These are phyloP conservation scores for Drosophila formosana DNA, from an alignment of 2,888 invertebrate genomes.

Conservation along the genomic window DNA sequence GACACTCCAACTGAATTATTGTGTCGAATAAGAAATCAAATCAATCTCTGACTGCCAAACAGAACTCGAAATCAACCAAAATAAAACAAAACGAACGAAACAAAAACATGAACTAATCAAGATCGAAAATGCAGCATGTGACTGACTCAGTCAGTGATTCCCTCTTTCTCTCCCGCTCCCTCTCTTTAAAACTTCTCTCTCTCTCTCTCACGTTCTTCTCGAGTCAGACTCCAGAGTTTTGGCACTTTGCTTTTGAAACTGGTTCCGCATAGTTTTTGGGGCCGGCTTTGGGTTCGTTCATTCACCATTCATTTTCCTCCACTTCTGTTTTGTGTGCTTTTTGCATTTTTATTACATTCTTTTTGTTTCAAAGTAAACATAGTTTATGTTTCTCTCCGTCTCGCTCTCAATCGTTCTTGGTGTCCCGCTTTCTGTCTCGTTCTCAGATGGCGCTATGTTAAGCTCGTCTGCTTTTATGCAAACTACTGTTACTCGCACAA, in stretches of 20 bases:
- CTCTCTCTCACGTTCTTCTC: background rate
- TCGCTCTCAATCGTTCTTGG: slow-evolving; percentile 2
- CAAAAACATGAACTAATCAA: slow-evolving; percentile 50
- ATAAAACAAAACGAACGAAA: background rate
- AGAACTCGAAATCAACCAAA: slow-evolving; percentile 6
- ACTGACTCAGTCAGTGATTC: slow-evolving; percentile 29
- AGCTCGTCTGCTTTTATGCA: slow-evolving; percentile 46
- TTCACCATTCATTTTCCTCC: slow-evolving; percentile 52
- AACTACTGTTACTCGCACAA: slow-evolving; percentile 44
- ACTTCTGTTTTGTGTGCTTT: slow-evolving; percentile 35
- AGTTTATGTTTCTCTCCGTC: slow-evolving; percentile 21
- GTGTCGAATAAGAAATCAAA: slow-evolving; percentile 26
- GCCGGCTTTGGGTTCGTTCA: slow-evolving; percentile 26
- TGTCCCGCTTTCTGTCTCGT: slow-evolving; percentile 7
- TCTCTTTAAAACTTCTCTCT: too few relatives aligned
- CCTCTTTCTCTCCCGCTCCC: background rate
- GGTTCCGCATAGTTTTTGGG: slow-evolving; percentile 51
- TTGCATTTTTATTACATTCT: slow-evolving; percentile 31
- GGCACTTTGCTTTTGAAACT: slow-evolving; percentile 43
- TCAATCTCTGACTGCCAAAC: background rate
- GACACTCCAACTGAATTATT: slow-evolving; percentile 34
- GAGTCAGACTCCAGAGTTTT: slow-evolving; percentile 16
- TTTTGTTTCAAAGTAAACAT: slow-evolving; percentile 50
- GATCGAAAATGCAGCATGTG: slow-evolving; percentile 66
- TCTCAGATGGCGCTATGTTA: slow-evolving; percentile 2